These are phyloP conservation scores for Syngnathus typhle DNA, from an alignment of 2,113 vertebrate genomes.

Conservation along the genomic window DNA sequence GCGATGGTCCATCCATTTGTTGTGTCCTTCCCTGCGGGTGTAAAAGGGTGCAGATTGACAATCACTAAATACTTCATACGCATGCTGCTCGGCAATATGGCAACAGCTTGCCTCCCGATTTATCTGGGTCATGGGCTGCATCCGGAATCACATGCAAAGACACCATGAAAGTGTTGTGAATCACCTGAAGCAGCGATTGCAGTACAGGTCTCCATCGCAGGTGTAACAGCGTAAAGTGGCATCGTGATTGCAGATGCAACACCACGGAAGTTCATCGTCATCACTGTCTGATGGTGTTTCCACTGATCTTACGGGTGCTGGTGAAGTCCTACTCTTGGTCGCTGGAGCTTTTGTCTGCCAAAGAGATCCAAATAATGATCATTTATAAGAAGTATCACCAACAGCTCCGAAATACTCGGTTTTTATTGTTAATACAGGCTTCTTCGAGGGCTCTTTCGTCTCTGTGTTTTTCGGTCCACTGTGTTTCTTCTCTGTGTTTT, in stretches of 20 bases:
- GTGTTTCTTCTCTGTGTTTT: constrained; percentile 65
- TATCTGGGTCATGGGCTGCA: constrained; percentile 55
- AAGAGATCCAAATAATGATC: neutral
- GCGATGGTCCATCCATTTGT: constrained; percentile 85
- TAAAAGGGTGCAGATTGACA: constrained; percentile 50
- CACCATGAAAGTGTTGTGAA: neutral
- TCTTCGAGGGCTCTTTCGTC: constrained; percentile 47
- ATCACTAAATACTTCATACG: constrained; percentile 63
- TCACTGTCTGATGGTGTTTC: constrained; percentile 65
- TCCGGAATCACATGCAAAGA: constrained; percentile 33
- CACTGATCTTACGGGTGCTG: constrained; percentile 21
- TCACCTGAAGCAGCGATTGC: constrained; percentile 87
- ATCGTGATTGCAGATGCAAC: constrained; percentile 91
- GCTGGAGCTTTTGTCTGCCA: constrained; percentile 25
- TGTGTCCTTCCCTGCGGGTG: constrained; percentile 84
- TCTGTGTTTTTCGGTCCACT: constrained; percentile 56
- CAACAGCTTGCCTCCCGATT: constrained; percentile 28
- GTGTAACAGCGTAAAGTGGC: constrained; percentile 83
- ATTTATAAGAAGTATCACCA: neutral
- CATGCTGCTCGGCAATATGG: constrained; percentile 57
- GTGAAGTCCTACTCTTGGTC: constrained; percentile 37
- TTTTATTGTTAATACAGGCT: constrained; percentile 32
- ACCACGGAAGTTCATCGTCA: constrained; percentile 92
- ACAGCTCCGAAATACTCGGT: neutral
- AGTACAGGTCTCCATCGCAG: constrained; percentile 89